These are phyloP conservation scores for Halcyon malimbica DNA, from an alignment of 2,113 vertebrate species.

Conservation along the genomic window DNA sequence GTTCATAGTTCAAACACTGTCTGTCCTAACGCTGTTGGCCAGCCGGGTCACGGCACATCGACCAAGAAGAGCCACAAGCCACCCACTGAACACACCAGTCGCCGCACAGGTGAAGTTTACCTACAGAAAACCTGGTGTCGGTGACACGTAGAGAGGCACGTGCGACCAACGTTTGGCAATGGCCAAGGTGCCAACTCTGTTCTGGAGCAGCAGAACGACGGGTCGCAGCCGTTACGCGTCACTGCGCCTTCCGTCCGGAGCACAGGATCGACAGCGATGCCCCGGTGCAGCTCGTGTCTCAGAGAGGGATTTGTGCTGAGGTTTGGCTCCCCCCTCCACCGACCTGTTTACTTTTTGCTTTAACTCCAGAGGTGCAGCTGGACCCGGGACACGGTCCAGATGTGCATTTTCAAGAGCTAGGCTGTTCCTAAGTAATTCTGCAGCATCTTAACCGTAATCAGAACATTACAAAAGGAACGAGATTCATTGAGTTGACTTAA, in stretches of 20 bases:
- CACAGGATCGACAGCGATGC: neutral
- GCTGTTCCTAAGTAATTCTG: constrained; percentile 30
- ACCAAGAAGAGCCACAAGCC: neutral
- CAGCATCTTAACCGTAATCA: constrained; percentile 21
- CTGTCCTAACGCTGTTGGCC: neutral
- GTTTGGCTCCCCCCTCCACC: neutral
- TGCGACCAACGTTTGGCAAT: neutral
- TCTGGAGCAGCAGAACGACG: neutral
- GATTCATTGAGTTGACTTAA: neutral
- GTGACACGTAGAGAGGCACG: neutral
- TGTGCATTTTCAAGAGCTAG: neutral
- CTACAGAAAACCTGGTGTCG: neutral
- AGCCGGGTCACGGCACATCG: neutral
- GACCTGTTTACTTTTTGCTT: neutral
- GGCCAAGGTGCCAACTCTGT: fast-evolving
- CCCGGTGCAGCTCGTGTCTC: neutral
- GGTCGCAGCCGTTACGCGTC: neutral
- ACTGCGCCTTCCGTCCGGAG: neutral
- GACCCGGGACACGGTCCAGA: neutral
- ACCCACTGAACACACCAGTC: neutral
- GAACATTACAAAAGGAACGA: neutral
- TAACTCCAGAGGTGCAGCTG: constrained; percentile 16
- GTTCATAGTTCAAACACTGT: neutral
- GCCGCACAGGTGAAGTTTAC: neutral
- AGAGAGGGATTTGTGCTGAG: neutral